These are phyloP conservation scores for Hyles vespertilio DNA, from an alignment of 1,140 invertebrate genomes.

Conservation along the genomic window DNA sequence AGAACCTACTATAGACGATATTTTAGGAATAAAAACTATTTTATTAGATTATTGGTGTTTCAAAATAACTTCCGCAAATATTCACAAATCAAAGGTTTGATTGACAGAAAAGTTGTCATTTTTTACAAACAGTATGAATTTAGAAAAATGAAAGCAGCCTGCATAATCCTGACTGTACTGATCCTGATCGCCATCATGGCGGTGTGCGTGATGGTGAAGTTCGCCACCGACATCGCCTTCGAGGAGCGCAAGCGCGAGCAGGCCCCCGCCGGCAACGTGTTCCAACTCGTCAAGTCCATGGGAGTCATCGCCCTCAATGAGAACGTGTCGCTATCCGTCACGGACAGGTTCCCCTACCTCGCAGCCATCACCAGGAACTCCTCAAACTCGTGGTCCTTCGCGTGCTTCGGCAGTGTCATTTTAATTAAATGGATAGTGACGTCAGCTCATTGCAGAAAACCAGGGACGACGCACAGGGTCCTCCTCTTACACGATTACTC, in stretches of 20 bases:
- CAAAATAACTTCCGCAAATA: too few relatives aligned
- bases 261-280: conserved; percentile 20
- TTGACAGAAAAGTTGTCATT: too few relatives aligned
- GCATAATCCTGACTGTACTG: conserved; percentile 43
- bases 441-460: conserved; percentile 52
- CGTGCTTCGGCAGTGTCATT: conserved; percentile 55
- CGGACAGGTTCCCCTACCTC: conserved; percentile 17
- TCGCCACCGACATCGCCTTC: conserved; percentile 55
- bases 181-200: conserved; percentile 55
- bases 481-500: conserved; percentile 46
- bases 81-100: too few relatives aligned
- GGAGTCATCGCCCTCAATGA: conserved; percentile 5
- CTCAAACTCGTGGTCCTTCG: conserved; percentile 37
- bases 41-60: too few relatives aligned
- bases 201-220: conserved; percentile 64
- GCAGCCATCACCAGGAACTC: conserved; percentile 33
- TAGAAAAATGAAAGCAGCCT: conserved; percentile 48
- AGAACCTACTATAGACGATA: too few relatives aligned
- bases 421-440: conserved; percentile 54
- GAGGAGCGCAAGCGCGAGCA: conserved; percentile 49
- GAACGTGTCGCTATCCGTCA: neutral
- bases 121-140: neutral
- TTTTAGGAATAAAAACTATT: too few relatives aligned
- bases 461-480: conserved; percentile 36
- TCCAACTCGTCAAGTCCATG: conserved; percentile 29